Base-by-base conservation (phyloP, 1,140 invertebrate species). In the Hydropsyche tenuis region DNA sequence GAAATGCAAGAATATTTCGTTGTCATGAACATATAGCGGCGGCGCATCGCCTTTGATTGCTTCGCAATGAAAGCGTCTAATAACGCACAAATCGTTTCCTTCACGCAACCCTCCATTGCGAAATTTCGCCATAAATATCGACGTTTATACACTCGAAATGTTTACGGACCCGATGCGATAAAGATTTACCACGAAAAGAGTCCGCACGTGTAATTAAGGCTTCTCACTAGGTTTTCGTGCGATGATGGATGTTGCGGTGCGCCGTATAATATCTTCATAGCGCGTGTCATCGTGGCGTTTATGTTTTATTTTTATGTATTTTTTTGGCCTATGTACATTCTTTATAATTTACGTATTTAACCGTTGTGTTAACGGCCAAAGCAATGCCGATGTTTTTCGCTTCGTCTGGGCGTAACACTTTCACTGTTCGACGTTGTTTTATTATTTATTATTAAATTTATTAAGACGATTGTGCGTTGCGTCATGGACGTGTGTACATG, bases 1-100 rank as follows among this genome's bases (percentile, higher is more conserved):
- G 9, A 65, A 65, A 65, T 22, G 45, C 68, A 70, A 48, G 68
- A 70, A 70, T 70, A 45, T 70, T 68, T 60, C 56, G 56, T 60
- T 56, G 68, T 70, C 68, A 70, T 70, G 68, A 70, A 16, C 48
- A 56, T 25, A n/a, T 4, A 37, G 30, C 30, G 30, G 30, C 30
- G 30, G 30, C 30, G 30, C 30, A 37, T 37, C 30, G 3, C 9
- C 30, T 37, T 37, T 37, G 30, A 37, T 37, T 37, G 30, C 30
- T 20, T 18, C 5, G 63, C 27, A 65, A 65, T 65, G 63, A 65
- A 65, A 65, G 27, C 27, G 12, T 65, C 63, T 65, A n/a, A 23
- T 23, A 62, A 16, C 5, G 56, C 4, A 46, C 68, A 70, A 70
- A 70, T 70, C 25, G 68, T 56, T 70, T 46, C 43, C 48, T 53